Evolutionary conservation across 2,113 vertebrate genomes (phyloP).

Genomic region (Chrysemys picta): DNA sequence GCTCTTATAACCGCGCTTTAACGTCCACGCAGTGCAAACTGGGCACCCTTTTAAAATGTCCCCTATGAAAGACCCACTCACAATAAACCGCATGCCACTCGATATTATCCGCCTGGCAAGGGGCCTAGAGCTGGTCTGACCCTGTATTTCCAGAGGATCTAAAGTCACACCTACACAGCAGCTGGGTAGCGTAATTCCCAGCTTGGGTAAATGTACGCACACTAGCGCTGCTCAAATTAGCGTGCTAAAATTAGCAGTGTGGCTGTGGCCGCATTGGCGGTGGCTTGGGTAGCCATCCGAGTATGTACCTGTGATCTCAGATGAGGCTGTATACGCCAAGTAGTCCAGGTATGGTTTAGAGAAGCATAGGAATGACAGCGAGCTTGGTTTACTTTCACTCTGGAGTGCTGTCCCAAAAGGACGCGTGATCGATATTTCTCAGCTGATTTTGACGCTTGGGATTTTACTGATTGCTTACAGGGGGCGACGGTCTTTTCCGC

Average conservation of each 20-base stretch:
- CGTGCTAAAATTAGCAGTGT: no score
- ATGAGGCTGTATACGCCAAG: background rate
- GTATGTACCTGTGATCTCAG: no score
- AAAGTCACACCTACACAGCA: accelerated
- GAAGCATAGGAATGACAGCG: background rate
- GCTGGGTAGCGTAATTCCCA: background rate
- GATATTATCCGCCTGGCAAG: background rate
- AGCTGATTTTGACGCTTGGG: background rate
- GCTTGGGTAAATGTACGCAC: no score
- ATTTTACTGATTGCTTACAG: background rate
- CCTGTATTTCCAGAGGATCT: background rate
- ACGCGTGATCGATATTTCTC: background rate
- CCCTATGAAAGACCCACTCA: background rate
- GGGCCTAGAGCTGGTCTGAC: background rate
- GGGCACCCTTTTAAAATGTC: no score
- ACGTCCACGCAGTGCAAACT: background rate
- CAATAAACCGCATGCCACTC: accelerated
- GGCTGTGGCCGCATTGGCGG: no score
- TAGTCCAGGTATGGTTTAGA: background rate
- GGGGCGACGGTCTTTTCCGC: background rate
- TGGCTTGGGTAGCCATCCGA: no score
- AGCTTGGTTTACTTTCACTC: background rate
- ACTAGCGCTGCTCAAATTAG: no score
- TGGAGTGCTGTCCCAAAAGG: background rate
- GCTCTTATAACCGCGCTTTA: background rate